Conservation (phyloP, 2,888 invertebrate species). For the Mactromeris polynyma region DNA sequence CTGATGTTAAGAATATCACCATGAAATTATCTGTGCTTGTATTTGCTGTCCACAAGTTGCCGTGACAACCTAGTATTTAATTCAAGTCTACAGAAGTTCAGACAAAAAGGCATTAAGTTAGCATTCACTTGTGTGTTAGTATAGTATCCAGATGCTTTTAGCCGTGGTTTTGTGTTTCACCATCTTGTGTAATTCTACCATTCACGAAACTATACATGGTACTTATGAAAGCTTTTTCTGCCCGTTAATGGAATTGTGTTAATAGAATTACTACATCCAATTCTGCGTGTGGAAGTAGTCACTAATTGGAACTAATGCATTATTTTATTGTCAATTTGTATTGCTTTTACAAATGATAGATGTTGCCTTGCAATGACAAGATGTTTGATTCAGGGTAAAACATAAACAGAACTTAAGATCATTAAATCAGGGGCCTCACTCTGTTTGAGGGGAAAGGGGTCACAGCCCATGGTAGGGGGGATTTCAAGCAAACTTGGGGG, state of each 20-base stretch:
- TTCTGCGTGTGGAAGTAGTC: neutral
- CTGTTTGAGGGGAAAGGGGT: no score
- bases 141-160: neutral
- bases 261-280: neutral
- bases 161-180: neutral
- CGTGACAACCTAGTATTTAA: constrained; percentile 7
- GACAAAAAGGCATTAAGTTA: neutral
- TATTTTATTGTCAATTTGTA: no score
- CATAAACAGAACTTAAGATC: no score
- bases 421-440: no score
- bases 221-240: neutral
- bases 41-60: neutral
- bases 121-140: neutral
- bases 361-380: no score
- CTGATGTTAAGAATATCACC: no score
- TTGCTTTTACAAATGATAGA: no score
- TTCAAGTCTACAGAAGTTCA: neutral
- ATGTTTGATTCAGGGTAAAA: no score
- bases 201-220: neutral
- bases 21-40: neutral
- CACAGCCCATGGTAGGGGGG: no score
- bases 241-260: neutral
- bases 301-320: no score
- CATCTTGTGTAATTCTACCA: neutral
- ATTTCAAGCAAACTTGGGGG: no score